Evolutionary conservation across 2,888 invertebrate genomes (phyloP).

Genomic region (Oasisia sp.): DNA sequence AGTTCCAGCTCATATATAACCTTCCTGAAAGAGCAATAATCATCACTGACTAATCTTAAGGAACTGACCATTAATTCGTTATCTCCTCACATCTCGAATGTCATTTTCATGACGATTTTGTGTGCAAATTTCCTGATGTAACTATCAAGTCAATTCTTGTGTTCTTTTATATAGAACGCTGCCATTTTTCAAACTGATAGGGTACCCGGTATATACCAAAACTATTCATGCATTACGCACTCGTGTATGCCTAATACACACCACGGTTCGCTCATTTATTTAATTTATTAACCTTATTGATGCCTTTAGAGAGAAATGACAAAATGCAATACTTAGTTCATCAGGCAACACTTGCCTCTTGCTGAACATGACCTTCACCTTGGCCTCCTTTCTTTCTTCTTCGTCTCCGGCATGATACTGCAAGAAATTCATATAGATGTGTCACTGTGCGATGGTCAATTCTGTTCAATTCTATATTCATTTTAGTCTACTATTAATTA

Average conservation of each 20-base stretch:
- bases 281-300: too few species aligned
- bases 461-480: neutral
- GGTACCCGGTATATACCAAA: too few species aligned
- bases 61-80: neutral
- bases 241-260: too few species aligned
- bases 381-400: neutral
- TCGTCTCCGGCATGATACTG: neutral
- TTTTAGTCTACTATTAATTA: too few species aligned
- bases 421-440: neutral
- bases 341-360: neutral
- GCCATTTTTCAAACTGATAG: too few species aligned
- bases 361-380: constrained; percentile 17
- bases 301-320: too few species aligned
- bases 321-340: neutral
- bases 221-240: too few species aligned
- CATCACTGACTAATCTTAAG: neutral
- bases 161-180: too few species aligned
- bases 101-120: too few species aligned
- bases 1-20: constrained; percentile 5
- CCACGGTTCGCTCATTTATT: too few species aligned
- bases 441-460: neutral
- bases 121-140: too few species aligned
- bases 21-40: neutral
- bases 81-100: neutral
- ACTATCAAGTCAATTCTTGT: too few species aligned